Conservation (phyloP, 1,140 invertebrate species). For the Drosophila suzukii region DNA sequence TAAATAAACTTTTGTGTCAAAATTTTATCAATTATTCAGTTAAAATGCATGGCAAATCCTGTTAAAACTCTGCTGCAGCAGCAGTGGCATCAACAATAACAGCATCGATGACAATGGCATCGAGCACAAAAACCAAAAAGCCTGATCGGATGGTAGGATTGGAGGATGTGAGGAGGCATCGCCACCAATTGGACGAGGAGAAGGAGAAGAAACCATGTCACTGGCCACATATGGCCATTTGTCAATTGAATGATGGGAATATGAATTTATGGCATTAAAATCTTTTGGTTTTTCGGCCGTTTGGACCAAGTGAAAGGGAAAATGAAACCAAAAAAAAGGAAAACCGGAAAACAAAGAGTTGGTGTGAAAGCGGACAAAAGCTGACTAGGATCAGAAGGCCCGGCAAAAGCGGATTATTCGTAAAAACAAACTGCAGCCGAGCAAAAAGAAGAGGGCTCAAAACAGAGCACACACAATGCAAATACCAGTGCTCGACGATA, state of each 20-base stretch:
- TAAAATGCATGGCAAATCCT: slow-evolving; percentile 66
- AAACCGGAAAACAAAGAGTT: slow-evolving; percentile 43
- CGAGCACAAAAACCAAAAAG: neutral
- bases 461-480: slow-evolving; percentile 18
- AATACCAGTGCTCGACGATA: slow-evolving; percentile 35
- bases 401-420: slow-evolving; percentile 47
- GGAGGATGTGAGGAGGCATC: no score
- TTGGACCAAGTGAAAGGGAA: slow-evolving; percentile 29
- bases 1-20: slow-evolving; percentile 69
- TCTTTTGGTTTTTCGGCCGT: slow-evolving; percentile 56
- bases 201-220: slow-evolving; percentile 37
- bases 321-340: slow-evolving; percentile 12
- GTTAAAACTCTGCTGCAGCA: slow-evolving; percentile 38
- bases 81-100: slow-evolving; percentile 7
- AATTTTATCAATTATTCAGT: slow-evolving; percentile 73
- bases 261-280: slow-evolving; percentile 71
- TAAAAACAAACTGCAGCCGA: slow-evolving; percentile 27
- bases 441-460: slow-evolving; percentile 2
- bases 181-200: neutral
- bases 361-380: slow-evolving; percentile 56
- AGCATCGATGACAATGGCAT: slow-evolving; percentile 11
- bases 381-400: slow-evolving; percentile 46
- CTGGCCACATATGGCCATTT: slow-evolving; percentile 64
- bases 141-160: neutral
- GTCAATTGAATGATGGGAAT: slow-evolving; percentile 72